Evolutionary conservation across 53 echinoderm and acorn worm genomes (phyloP), one percentile per base, ranked within the genome.

Genomic region (Luidia sarsii): DNA sequence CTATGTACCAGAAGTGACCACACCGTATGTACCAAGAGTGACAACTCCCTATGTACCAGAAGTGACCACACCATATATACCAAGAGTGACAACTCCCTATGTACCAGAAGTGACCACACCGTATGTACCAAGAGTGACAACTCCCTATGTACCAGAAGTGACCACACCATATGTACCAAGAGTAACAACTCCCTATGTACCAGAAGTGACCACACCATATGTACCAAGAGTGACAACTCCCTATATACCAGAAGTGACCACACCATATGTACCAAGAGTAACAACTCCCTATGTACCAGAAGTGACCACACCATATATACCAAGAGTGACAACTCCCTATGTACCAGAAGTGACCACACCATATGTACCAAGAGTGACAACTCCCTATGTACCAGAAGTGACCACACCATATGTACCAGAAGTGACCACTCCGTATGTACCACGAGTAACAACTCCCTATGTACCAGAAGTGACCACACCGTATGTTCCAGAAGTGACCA

Each of bases 31-130:
- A 25, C 57, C 57, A 57, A 10, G 28, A 24, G 24, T 57, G 57
- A 57, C 57, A 24, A 57, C 57, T 24, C 57, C 57, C 0, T 57
- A 24, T 57, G 25, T 24, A 24, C 56, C 22, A 3, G 3, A 21
- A 23, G 56, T 20, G 8, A 66, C 66, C 24, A 66, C 66, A 22
- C 66, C 66, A 66, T 43, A 66, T 39, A 43, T n/a, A 11, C 66
- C 41, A 39, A 11, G 11, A 43, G 66, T 43, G 37, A 66, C 59
- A 23, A 59, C 66, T 39, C 66, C 66, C 3, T 39, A 66, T 66
- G 66, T 43, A 21, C 66, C 66, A 66, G 39, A 43, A 39, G 45
- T 66, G 43, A 66, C 66, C 35, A 66, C 66, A 29, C 59, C 59
- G 27, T 59, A 59, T 29, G 31, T 59, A 59, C 59, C 59, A 22